Evolutionary conservation across 2,797 vertebrate species (phyloP), one percentile per base, ranked within the genome.

Genomic region (Enteromius unitaeniatus): DNA sequence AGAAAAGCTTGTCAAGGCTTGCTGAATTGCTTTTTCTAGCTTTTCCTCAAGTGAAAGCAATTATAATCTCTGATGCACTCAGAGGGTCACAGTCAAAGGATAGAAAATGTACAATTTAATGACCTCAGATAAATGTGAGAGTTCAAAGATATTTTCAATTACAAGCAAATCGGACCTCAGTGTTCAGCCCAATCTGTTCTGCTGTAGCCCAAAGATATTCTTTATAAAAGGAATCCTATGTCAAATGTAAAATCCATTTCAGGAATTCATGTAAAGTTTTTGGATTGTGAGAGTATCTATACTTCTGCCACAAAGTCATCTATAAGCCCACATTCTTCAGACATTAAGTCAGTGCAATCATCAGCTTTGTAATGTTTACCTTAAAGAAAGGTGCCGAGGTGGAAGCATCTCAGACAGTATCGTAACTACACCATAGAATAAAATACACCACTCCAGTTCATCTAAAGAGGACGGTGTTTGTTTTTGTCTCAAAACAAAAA

Each of bases 1-100:
- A 87, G 90, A 91, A 89, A 72, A 79, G 87, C 92, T 88, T 93
- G 93, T 92, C 91, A 90, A 90, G 92, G 88, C 92, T 90, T 92
- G 92, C 90, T 88, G 87, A 88, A 78, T 87, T n/a, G n/a, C n/a
- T n/a, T 90, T 85, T 88, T 88, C 77, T 85, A 80, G 87, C 90
- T 89, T 90, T 91, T 90, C 86, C 85, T 85, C 87, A 83, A 86
- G n/a, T 17, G 86, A 85, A 82, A 91, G 88, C 79, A 34, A 85
- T 40, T 58, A 83, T 91, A 80, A 83, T 80, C 78, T 87, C 86
- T 91, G 90, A 92, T 91, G 91, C 87, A 90, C 87, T 87, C 47
- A 84, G 90, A 87, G 88, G n/a, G 26, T 72, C 87, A 82, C 55
- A 90, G 88, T 88, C 87, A 0, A 84, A 85, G 82, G 89, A 87